These are phyloP conservation scores for Dryobates pubescens DNA, from an alignment of 2,797 vertebrate genomes.

Conservation along the genomic window DNA sequence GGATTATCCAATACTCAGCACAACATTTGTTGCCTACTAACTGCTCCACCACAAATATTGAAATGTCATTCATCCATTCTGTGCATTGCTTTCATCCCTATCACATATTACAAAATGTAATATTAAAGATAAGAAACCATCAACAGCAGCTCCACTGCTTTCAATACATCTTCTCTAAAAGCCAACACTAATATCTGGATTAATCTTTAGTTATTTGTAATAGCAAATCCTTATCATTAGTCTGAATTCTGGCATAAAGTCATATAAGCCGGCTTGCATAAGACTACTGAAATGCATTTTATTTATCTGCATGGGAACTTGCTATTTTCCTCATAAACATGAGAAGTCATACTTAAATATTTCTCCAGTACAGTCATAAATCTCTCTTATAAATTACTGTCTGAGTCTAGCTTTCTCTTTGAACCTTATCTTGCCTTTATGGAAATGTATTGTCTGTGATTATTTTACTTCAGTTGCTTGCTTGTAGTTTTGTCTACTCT, in stretches of 20 bases:
- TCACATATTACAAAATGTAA: neutral
- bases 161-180: slow-evolving; percentile 4
- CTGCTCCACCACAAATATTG: neutral
- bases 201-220: slow-evolving; percentile 29
- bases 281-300: slow-evolving; percentile 55
- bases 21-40: neutral
- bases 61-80: slow-evolving; percentile 1
- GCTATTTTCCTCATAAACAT: slow-evolving; percentile 31
- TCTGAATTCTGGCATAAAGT: slow-evolving; percentile 45
- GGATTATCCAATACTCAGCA: neutral
- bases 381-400: slow-evolving; percentile 29
- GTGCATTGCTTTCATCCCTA: slow-evolving; percentile 20
- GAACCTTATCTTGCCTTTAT: slow-evolving; percentile 50
- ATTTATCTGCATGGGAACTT: slow-evolving; percentile 47
- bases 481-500: neutral
- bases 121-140: slow-evolving; percentile 34
- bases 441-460: neutral
- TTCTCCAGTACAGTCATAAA: slow-evolving; percentile 34
- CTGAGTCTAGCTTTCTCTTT: slow-evolving; percentile 34
- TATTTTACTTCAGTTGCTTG: neutral
- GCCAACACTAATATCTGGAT: slow-evolving; percentile 16
- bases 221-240: slow-evolving; percentile 43
- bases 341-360: slow-evolving; percentile 54
- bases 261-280: slow-evolving; percentile 42
- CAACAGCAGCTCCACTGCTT: slow-evolving; percentile 5